Conservation (phyloP, 2,113 vertebrate species). For the Seriola aureovittata region DNA sequence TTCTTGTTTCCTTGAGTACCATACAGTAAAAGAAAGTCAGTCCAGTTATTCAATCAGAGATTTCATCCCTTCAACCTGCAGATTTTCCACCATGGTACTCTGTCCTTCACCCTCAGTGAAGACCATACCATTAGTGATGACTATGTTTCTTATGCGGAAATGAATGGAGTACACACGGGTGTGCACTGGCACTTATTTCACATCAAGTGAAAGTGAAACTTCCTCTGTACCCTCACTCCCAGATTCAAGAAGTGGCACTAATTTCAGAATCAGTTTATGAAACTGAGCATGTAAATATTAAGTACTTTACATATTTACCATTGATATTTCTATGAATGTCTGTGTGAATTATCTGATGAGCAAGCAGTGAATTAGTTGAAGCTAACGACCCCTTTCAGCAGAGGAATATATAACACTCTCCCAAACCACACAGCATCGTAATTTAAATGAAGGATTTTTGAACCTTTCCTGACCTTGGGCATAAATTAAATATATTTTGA, state of each 20-base stretch:
- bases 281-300: slow-evolving; percentile 22
- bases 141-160: background rate
- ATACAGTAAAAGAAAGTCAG: background rate
- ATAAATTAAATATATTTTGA: too few species aligned
- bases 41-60: background rate
- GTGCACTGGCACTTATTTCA: slow-evolving; percentile 8
- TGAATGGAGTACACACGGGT: background rate
- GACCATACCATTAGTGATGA: background rate
- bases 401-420: too few species aligned
- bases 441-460: too few species aligned
- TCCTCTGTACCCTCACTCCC: background rate
- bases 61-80: background rate
- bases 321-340: too few species aligned
- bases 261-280: slow-evolving; percentile 36
- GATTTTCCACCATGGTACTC: background rate
- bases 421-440: too few species aligned
- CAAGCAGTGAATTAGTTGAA: too few species aligned
- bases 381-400: too few species aligned
- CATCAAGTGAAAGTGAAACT: slow-evolving; percentile 5
- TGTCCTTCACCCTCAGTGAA: slow-evolving; percentile 5
- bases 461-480: too few species aligned
- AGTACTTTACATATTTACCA: slow-evolving; percentile 7
- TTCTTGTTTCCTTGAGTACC: background rate
- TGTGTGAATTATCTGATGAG: too few species aligned
- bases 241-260: slow-evolving; percentile 9